Base-by-base conservation (phyloP, 2,888 invertebrate genomes). In the Melanostoma mellinum region DNA sequence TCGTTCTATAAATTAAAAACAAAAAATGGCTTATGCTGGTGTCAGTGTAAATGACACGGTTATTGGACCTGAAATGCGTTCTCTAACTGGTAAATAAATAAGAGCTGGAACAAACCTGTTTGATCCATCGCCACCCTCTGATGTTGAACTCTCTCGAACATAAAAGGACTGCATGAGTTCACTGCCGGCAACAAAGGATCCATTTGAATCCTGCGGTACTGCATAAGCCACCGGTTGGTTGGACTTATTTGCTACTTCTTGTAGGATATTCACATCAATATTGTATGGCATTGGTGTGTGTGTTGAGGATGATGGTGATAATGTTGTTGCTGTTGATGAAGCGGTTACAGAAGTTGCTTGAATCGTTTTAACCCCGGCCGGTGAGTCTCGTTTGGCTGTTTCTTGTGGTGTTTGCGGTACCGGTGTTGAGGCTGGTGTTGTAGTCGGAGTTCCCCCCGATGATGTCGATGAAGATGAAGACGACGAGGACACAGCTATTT, bases 31-130 rank as follows among this genome's bases (percentile, higher is more conserved):
- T 92, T 95, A 97, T 93, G 97, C 97, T 89, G 98, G 98, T 91
- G 97, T 98, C 88, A 98, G 94, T 91, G 96, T 97, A 91, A 98
- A 97, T 91, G 97, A 97, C 89, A 97, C 95, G 88, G 97, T 97
- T 88, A 97, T 94, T 87, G 96, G 95, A 89, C 95, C 95, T 89
- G 95, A 95, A 89, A 97, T 94, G 91, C 96, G 95, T 90, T 96
- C 95, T 87, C 96, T 95, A 90, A 98, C 98, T 86, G 98, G 98
- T 92, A 98, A 94, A 93, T 97, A 97, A 91, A 98, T 97, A 88
- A 98, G 94, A 88, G 98, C 97, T 87, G 98, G 97, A 89, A 97
- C 95, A 92, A 98, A 96, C 90, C 95, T 94, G 88, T 88, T 88
- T 61, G 78, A 58, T 74, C 68, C 76, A 55, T 73, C 77, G 68